phyloP scores from a whole-genome alignment of 1,140 invertebrate species.

The Bradysia coprophila region DNA sequence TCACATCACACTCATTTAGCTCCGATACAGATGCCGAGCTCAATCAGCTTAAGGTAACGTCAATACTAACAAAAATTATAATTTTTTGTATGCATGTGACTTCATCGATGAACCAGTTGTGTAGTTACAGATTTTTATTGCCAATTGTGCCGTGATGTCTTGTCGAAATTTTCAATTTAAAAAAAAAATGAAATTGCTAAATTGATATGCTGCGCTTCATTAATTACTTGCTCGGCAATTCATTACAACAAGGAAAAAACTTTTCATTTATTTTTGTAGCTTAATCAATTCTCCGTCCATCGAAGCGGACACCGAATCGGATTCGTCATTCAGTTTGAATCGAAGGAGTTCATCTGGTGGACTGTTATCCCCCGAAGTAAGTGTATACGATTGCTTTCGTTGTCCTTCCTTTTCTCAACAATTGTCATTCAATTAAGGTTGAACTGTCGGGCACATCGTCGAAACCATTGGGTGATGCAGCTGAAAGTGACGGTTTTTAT shows the following conservation, averaged over 20 bases:
- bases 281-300: constrained; percentile 39
- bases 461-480: constrained; percentile 25
- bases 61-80: too few relatives aligned
- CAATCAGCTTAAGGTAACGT: constrained; percentile 3
- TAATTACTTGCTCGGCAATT: too few relatives aligned
- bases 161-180: too few relatives aligned
- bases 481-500: constrained; percentile 83
- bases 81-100: background rate
- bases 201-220: too few relatives aligned
- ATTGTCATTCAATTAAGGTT: constrained; percentile 10
- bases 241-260: background rate
- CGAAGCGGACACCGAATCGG: constrained; percentile 39
- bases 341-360: constrained; percentile 60
- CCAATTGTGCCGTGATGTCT: too few relatives aligned
- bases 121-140: too few relatives aligned
- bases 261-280: constrained; percentile 7
- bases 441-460: constrained; percentile 15
- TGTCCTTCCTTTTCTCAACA: too few relatives aligned
- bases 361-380: constrained; percentile 58
- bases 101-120: too few relatives aligned
- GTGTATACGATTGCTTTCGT: too few relatives aligned
- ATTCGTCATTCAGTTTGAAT: constrained; percentile 32
- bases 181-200: too few relatives aligned
- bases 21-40: constrained; percentile 5
- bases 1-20: constrained; percentile 2